Conservation (phyloP, 2,797 vertebrate species). For the Lepilemur ruficaudatus region DNA sequence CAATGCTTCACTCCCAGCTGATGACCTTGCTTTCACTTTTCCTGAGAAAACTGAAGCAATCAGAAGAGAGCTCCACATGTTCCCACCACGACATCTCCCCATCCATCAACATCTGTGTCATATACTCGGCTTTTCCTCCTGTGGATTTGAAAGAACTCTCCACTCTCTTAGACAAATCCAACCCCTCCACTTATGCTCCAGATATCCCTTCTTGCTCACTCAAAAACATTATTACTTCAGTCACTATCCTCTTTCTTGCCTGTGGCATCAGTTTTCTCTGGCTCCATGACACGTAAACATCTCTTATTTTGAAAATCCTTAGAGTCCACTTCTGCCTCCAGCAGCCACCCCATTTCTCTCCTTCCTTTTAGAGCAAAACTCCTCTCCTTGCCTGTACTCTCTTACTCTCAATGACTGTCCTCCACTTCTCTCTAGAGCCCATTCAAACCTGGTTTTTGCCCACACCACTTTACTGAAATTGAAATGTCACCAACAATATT, state of each 20-base stretch:
- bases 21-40: neutral
- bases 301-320: constrained; percentile 7
- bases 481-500: neutral
- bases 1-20: neutral
- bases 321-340: neutral
- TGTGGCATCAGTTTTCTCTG: constrained; percentile 1
- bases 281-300: neutral
- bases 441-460: neutral
- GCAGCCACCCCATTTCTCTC: neutral
- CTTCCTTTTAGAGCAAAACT: neutral
- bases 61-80: neutral
- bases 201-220: neutral
- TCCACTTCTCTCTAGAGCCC: neutral
- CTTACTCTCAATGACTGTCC: neutral
- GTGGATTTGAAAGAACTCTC: neutral
- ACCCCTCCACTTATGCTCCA: neutral
- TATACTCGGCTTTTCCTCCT: neutral
- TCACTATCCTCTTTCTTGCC: neutral
- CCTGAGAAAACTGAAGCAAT: neutral
- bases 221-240: neutral
- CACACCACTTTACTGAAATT: neutral
- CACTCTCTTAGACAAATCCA: neutral
- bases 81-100: neutral
- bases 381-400: neutral
- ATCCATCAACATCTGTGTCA: neutral